A percentile compares a stretch with the other conserved stretches of the same genome.
Conservation (phyloP, 2,797 vertebrate genomes). For the Mormyrus hasselquistii region DNA sequence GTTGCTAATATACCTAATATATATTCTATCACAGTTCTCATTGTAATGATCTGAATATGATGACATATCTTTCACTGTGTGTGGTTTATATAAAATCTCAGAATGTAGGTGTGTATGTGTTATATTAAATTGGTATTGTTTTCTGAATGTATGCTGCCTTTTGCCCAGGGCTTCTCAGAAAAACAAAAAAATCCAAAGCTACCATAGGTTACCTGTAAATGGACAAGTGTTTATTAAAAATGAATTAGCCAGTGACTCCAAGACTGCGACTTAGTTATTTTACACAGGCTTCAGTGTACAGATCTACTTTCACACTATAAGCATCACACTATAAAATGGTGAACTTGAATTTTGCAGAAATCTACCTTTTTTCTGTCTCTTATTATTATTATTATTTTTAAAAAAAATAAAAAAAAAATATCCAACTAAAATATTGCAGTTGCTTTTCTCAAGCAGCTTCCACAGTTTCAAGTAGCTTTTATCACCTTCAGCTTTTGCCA, state of each 20-base stretch:
- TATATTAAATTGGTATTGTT: neutral
- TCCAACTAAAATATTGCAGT: neutral
- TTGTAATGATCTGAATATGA: neutral
- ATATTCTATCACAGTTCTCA: neutral
- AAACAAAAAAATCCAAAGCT: neutral
- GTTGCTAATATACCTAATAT: neutral
- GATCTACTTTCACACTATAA: neutral
- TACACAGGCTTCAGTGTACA: neutral
- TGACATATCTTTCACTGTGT: neutral
- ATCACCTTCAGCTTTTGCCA: neutral
- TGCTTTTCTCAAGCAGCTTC: neutral
- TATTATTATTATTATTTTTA: neutral
- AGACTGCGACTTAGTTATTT: neutral
- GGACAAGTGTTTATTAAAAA: neutral
- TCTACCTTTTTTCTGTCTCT: neutral
- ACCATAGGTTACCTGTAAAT: neutral
- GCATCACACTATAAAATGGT: neutral
- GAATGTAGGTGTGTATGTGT: neutral
- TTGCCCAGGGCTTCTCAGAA: neutral
- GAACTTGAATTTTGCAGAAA: neutral
- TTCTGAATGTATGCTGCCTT: neutral
- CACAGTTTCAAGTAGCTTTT: neutral
- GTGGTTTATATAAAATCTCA: neutral
- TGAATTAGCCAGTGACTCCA: neutral
- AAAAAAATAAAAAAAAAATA: too few relatives aligned